Percentiles rank a stretch among this genome's conserved stretches.
Evolutionary conservation across 2,888 invertebrate species (phyloP).

Genomic region (Yponomeuta evonymella): DNA sequence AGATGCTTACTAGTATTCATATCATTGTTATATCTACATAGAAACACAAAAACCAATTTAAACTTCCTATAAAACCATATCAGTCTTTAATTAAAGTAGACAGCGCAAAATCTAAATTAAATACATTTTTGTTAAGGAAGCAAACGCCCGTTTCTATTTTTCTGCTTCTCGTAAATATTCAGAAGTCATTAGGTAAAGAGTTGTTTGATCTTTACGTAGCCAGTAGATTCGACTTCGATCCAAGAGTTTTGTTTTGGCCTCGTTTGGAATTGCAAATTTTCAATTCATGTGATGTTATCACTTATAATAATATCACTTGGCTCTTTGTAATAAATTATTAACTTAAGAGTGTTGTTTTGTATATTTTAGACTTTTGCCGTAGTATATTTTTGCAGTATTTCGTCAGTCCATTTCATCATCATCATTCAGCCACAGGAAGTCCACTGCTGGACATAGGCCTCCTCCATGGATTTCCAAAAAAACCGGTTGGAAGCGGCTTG

Average conservation of each 20-base stretch:
- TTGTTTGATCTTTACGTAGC: constrained; percentile 51
- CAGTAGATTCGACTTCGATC: constrained; percentile 25
- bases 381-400: background rate
- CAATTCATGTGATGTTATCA: background rate
- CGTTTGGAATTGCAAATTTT: background rate
- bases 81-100: too few species aligned
- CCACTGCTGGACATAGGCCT: too few species aligned
- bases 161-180: constrained; percentile 54
- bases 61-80: too few species aligned
- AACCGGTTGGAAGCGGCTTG: too few species aligned
- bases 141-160: constrained; percentile 11
- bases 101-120: background rate
- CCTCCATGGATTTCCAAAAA: too few species aligned
- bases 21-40: too few species aligned
- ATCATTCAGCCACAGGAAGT: too few species aligned
- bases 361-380: background rate
- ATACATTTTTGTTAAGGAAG: background rate
- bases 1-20: too few species aligned
- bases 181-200: constrained; percentile 34
- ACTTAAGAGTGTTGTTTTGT: background rate
- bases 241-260: constrained; percentile 13
- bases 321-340: constrained; percentile 6
- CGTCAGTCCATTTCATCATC: background rate
- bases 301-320: background rate
- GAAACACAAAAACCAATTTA: too few species aligned